phyloP scores from a whole-genome alignment of 2,797 vertebrate species.

The Semotilus atromaculatus region DNA sequence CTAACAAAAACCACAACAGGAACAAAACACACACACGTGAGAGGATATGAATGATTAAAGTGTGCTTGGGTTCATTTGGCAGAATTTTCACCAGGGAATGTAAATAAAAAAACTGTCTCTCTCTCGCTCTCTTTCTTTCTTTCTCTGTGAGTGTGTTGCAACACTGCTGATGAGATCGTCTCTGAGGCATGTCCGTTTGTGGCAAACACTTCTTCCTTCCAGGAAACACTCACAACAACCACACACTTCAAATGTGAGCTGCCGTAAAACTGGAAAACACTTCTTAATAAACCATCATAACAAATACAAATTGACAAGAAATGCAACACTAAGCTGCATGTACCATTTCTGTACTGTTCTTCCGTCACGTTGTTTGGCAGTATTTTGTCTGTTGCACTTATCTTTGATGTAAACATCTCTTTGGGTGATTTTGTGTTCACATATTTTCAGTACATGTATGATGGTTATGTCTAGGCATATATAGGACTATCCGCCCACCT shows the following conservation, averaged over 20 bases:
- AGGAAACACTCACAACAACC: slow-evolving; percentile 17
- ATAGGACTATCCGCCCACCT: background rate
- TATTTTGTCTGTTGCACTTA: background rate
- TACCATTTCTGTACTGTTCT: background rate
- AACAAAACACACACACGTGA: background rate
- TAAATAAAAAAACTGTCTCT: slow-evolving; percentile 8
- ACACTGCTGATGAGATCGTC: slow-evolving; percentile 37
- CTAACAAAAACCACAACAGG: background rate
- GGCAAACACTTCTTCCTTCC: slow-evolving; percentile 35
- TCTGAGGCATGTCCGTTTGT: slow-evolving; percentile 28
- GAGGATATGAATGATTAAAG: background rate
- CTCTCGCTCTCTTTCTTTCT: background rate
- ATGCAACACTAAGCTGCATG: too few relatives aligned
- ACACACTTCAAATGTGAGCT: background rate
- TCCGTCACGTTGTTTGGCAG: background rate
- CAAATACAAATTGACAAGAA: background rate
- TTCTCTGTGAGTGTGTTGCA: slow-evolving; percentile 1
- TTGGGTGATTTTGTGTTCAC: background rate
- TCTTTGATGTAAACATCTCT: background rate
- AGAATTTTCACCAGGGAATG: slow-evolving; percentile 22
- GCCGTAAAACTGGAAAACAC: background rate
- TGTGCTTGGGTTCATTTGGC: background rate
- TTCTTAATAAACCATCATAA: background rate
- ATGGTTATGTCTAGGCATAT: background rate
- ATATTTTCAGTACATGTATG: background rate